phyloP scores from a whole-genome alignment of 2,797 vertebrate species.

The Propithecus perrieri region DNA sequence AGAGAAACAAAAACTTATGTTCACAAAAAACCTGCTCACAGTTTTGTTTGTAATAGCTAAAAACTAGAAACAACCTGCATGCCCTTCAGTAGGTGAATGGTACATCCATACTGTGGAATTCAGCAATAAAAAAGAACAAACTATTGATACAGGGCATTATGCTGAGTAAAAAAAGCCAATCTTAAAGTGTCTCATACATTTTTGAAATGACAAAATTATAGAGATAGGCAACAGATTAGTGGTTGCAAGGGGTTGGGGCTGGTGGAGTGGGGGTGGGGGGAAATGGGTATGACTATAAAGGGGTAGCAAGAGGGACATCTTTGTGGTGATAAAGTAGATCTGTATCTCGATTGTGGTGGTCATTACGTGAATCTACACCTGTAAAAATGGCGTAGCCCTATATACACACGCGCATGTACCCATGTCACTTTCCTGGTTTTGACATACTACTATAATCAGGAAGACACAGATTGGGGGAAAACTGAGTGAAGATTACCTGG shows the following conservation, averaged over 20 bases:
- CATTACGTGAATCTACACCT: neutral
- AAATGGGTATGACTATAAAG: neutral
- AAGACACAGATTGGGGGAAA: neutral
- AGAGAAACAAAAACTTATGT: neutral
- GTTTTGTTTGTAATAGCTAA: neutral
- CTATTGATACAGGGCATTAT: neutral
- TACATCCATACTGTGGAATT: neutral
- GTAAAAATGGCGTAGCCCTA: neutral
- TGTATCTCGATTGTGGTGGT: neutral
- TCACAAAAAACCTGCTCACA: neutral
- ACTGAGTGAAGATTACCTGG: neutral
- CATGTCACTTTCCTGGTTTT: conserved; percentile 2
- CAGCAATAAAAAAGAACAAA: neutral
- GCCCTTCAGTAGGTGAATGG: neutral
- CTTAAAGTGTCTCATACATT: neutral
- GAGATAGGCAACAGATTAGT: neutral
- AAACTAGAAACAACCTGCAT: neutral
- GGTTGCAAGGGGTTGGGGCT: neutral
- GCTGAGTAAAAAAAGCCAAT: neutral
- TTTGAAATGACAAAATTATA: conserved; percentile 3
- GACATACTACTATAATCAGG: neutral
- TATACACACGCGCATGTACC: neutral
- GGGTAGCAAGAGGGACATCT: neutral
- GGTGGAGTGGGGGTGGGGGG: neutral
- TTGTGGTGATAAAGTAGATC: neutral